Percentiles rank a stretch among this genome's conserved stretches.
phyloP scores from a whole-genome alignment of 2,113 vertebrate genomes.

The Ariopsis seemanni region DNA sequence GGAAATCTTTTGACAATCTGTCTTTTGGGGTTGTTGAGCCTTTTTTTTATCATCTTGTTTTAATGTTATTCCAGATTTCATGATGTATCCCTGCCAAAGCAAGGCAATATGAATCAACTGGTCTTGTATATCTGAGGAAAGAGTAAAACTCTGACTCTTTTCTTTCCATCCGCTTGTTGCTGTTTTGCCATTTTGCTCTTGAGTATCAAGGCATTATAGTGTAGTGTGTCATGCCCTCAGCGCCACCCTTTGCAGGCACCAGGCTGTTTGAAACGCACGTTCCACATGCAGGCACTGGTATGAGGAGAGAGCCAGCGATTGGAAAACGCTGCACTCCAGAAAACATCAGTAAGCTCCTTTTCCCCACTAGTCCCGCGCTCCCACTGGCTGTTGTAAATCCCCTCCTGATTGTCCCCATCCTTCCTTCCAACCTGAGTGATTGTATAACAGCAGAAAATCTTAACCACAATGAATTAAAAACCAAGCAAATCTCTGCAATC shows the following conservation, averaged over 20 bases:
- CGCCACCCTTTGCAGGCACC: not conserved
- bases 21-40: not conserved
- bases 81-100: not conserved
- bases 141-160: not conserved
- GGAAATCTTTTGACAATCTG: not conserved
- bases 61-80: not conserved
- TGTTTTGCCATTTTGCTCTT: not conserved
- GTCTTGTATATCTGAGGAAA: not conserved
- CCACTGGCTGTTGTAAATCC: not conserved
- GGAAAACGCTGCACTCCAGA: not conserved
- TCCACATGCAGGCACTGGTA: constrained; percentile 41
- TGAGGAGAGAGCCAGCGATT: constrained; percentile 27
- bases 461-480: not conserved
- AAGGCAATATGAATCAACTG: not conserved
- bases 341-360: constrained; percentile 47
- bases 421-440: not conserved
- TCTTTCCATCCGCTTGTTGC: not conserved
- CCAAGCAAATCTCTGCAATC: not conserved
- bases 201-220: constrained; percentile 17
- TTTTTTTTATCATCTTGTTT: not conserved
- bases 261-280: constrained; percentile 5
- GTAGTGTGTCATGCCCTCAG: constrained; percentile 21
- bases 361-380: constrained; percentile 14
- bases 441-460: constrained; percentile 35
- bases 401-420: not conserved